Percentiles rank a stretch among this genome's conserved stretches.
phyloP scores from a whole-genome alignment of 2,113 vertebrate species.

The Pedionomus torquatus region DNA sequence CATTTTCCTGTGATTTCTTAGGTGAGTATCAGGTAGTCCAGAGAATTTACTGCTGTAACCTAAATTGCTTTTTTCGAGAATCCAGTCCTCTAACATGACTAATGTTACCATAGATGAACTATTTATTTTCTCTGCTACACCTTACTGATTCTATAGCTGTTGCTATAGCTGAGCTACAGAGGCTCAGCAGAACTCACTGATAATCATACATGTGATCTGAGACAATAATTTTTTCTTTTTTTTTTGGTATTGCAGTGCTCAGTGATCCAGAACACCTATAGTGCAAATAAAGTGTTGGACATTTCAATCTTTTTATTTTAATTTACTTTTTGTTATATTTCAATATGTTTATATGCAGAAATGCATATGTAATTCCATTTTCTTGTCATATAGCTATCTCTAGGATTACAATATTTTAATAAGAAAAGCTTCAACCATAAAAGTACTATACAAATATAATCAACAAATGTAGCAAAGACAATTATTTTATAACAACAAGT shows the following conservation, averaged over 20 bases:
- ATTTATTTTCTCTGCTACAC: not conserved
- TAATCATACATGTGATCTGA: fast-evolving
- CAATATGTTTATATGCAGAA: not conserved
- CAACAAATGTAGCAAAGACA: too few relatives aligned
- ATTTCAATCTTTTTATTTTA: not conserved
- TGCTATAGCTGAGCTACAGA: not conserved
- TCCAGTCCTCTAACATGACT: not conserved
- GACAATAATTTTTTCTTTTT: not conserved
- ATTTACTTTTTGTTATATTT: not conserved
- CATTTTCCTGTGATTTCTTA: not conserved
- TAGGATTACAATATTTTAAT: not conserved
- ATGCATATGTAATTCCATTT: not conserved
- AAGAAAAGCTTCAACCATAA: too few relatives aligned
- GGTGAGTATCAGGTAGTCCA: not conserved
- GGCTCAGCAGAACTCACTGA: not conserved
- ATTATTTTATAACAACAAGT: too few relatives aligned
- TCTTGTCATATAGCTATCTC: not conserved
- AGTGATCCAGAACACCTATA: not conserved
- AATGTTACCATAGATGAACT: not conserved
- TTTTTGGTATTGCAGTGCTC: not conserved
- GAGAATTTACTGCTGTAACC: not conserved
- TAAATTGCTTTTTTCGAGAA: not conserved
- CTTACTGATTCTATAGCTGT: not conserved
- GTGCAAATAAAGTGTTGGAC: not conserved
- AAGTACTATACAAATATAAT: too few relatives aligned